Evolutionary conservation across 2,888 invertebrate genomes (phyloP).

Genomic region (Meloe dianella): DNA sequence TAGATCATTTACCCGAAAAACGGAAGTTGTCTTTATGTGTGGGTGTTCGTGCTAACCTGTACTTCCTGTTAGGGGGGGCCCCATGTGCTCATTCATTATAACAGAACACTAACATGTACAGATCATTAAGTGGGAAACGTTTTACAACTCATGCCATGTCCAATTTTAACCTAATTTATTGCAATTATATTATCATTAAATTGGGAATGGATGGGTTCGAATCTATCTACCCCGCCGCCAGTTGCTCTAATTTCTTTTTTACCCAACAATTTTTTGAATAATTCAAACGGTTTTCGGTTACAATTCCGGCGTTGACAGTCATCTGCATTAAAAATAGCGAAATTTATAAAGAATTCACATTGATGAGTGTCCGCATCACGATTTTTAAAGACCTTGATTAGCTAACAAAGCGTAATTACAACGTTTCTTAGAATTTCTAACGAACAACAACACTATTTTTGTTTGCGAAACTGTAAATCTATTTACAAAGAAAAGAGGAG

Average conservation of each 20-base stretch:
- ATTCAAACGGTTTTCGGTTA: too few species aligned
- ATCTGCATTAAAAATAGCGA: background rate
- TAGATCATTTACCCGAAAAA: conserved; percentile 55
- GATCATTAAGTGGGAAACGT: conserved; percentile 9
- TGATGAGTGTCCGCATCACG: background rate
- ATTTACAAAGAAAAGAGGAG: background rate
- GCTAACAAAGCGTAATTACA: background rate
- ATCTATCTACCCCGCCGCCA: too few species aligned
- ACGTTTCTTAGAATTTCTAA: too few species aligned
- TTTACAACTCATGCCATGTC: background rate
- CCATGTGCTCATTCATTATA: conserved; percentile 45
- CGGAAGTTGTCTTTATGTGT: conserved; percentile 59
- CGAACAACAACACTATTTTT: too few species aligned
- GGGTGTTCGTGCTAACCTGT: conserved; percentile 59
- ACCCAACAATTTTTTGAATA: too few species aligned
- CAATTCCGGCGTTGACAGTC: too few species aligned
- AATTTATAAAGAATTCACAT: background rate
- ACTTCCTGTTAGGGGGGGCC: conserved; percentile 53
- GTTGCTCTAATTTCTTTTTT: too few species aligned
- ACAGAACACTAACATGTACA: conserved; percentile 4
- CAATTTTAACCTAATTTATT: conserved; percentile 11
- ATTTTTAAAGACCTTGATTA: background rate
- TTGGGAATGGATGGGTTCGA: background rate
- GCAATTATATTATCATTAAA: conserved; percentile 11
- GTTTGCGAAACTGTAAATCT: too few species aligned